Evolutionary conservation across 2,888 invertebrate genomes (phyloP), one percentile per base, ranked within the genome.

Genomic region (Creontiades dilutus): DNA sequence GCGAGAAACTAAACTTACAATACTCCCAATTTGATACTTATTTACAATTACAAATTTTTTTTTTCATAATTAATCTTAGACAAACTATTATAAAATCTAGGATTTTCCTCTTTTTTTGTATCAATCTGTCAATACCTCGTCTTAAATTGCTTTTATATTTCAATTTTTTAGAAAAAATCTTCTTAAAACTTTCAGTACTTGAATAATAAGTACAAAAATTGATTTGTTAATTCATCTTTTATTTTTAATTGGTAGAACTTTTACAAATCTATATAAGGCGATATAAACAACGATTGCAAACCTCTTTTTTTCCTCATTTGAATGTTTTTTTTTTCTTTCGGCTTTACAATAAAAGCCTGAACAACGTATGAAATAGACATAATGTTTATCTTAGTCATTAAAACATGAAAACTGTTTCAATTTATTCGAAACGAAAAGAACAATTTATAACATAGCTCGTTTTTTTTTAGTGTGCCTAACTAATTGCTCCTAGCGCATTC

Each of bases 261-360:
- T 85, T 85, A 85, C 85, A 85, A 85, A 61, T 85, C 85, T 82
- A 82, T 85, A 27, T 85, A 85, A 85, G 85, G 85, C 85, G 85
- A 85, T 61, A 84, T 84, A 82, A 85, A 57, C 85, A 85, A 85
- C 78, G 14, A 19, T 16, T 37, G 37, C 27, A 37, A 57, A 84
- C 81, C 55, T 19, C 47, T 55, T 52, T 52, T 84, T 48, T 55
- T n/a, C n/a, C n/a, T n/a, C n/a, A 7, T 82, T 27, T 37, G 14
- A 47, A n/a, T 11, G 7, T 82, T 52, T 82, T 19, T 9, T n/a
- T 12, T 16, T 52, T 23, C 14, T 52, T 52, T 19, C 52, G 48
- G 52, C 55, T n/a, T 4, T 13, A 23, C 27, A 52, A 82, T 27
- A 82, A 37, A 37, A 47, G 48, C 48, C 82, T 27, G 23, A 47